These are phyloP conservation scores for Wiebesia pumilae DNA, from an alignment of 1,140 invertebrate genomes.

Conservation along the genomic window DNA sequence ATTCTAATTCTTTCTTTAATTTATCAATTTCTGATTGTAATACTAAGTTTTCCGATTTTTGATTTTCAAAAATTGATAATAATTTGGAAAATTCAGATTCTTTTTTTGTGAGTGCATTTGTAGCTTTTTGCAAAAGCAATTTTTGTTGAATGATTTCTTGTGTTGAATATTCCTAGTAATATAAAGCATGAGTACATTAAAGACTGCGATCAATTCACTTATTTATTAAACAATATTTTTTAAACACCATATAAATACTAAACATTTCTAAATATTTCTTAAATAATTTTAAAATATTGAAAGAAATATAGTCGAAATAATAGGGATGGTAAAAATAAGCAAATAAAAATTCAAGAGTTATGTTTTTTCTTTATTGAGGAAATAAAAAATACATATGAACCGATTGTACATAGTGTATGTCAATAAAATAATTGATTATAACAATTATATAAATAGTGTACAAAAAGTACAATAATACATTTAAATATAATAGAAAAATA, in stretches of 20 bases:
- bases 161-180: constrained; percentile 66
- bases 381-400: constrained; percentile 70
- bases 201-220: too few species aligned
- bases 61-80: constrained; percentile 62
- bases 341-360: constrained; percentile 49
- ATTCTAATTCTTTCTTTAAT: constrained; percentile 64
- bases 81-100: constrained; percentile 64
- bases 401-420: constrained; percentile 61
- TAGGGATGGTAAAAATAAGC: constrained; percentile 23
- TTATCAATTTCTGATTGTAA: constrained; percentile 65
- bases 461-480: constrained; percentile 21
- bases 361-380: constrained; percentile 68
- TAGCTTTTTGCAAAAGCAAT: constrained; percentile 69
- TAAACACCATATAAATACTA: neutral
- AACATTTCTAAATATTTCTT: neutral
- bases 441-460: constrained; percentile 13
- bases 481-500: constrained; percentile 4
- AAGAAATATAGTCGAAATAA: constrained; percentile 30
- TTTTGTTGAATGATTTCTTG: constrained; percentile 72
- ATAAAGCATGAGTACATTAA: constrained; percentile 25
- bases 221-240: too few species aligned
- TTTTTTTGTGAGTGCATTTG: constrained; percentile 55
- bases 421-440: constrained; percentile 41
- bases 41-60: constrained; percentile 64
- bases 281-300: neutral